Conservation (phyloP, 2,888 invertebrate genomes). For the Sturmia bella region DNA sequence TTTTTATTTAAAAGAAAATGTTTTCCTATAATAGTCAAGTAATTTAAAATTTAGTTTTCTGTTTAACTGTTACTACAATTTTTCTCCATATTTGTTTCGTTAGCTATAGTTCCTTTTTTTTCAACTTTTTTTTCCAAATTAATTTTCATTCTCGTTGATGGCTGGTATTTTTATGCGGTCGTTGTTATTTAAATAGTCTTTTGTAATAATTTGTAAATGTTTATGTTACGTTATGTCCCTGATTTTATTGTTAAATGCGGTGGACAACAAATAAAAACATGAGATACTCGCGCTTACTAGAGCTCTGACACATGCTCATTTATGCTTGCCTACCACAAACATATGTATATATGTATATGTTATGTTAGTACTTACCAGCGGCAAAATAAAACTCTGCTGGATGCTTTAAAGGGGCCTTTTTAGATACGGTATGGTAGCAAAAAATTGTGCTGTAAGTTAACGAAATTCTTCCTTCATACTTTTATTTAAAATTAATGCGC, state of each 20-base stretch:
- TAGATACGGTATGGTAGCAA: no score
- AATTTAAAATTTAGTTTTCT: constrained; percentile 23
- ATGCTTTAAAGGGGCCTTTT: no score
- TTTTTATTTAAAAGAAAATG: constrained; percentile 16
- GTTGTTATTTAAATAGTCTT: constrained; percentile 63
- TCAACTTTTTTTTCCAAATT: not conserved
- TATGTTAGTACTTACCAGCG: no score
- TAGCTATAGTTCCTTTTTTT: no score
- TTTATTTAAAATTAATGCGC: no score
- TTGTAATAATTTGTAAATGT: constrained; percentile 68
- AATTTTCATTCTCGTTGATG: constrained; percentile 27
- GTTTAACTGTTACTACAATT: constrained; percentile 24
- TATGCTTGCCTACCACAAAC: not conserved
- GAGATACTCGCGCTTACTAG: constrained; percentile 8
- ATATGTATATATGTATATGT: not conserved
- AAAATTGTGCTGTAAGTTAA: no score
- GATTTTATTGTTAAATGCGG: constrained; percentile 54
- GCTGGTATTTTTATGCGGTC: constrained; percentile 44
- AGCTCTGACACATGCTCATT: not conserved
- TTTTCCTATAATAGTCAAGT: constrained; percentile 12
- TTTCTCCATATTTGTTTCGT: not conserved
- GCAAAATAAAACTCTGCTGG: no score
- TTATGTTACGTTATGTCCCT: constrained; percentile 59
- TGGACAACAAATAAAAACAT: constrained; percentile 59
- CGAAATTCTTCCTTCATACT: no score